phyloP scores from a whole-genome alignment of 2,797 vertebrate genomes.

The Chrysocyon brachyurus region DNA sequence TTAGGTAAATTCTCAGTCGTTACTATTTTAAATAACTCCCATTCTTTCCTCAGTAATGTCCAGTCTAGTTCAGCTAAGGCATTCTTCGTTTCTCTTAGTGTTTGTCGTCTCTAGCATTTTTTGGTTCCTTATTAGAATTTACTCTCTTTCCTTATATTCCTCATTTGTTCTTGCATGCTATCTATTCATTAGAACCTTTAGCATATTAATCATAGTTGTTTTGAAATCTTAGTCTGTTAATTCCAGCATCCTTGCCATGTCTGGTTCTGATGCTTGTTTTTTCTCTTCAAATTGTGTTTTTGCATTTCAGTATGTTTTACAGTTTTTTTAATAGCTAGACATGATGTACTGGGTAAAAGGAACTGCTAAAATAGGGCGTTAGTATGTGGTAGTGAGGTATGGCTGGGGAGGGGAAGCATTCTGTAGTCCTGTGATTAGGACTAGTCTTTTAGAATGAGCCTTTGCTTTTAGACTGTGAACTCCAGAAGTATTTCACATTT shows the following conservation, averaged over 20 bases:
- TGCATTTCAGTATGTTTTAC: neutral
- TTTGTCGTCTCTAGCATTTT: neutral
- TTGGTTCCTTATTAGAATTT: neutral
- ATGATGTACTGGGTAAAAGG: neutral
- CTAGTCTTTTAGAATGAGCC: neutral
- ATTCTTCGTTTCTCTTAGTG: neutral
- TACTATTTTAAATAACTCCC: neutral
- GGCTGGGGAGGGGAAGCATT: neutral
- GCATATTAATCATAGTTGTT: conserved; percentile 1
- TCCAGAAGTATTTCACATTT: neutral
- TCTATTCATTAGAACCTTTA: neutral
- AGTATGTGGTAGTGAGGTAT: neutral
- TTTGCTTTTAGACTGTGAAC: neutral
- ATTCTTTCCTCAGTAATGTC: neutral
- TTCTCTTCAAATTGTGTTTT: neutral
- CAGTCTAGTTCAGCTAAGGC: neutral
- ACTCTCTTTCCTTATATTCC: neutral
- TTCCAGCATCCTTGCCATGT: neutral
- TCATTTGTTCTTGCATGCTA: neutral
- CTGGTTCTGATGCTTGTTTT: neutral
- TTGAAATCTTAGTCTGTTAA: neutral
- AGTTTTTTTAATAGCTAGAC: neutral
- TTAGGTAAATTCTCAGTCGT: neutral
- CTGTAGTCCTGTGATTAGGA: neutral
- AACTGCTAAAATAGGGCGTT: neutral